Conservation (phyloP, 2,797 vertebrate species). For the Selene dorsalis region DNA sequence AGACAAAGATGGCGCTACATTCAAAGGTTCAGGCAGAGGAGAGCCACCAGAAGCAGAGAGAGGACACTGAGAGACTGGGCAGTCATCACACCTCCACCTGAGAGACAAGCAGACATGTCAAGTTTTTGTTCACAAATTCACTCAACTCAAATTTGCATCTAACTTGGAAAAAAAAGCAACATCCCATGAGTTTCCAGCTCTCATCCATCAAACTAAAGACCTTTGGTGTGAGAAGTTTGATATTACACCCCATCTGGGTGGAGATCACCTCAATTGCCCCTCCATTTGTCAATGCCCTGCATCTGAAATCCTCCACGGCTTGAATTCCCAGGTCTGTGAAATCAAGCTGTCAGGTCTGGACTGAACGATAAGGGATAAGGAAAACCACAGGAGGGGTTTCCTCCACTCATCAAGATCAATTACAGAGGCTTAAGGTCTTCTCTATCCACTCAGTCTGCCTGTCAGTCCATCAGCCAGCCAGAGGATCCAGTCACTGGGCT, state of each 20-base stretch:
- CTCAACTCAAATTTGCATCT: constrained; percentile 11
- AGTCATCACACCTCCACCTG: constrained; percentile 83
- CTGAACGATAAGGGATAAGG: constrained; percentile 70
- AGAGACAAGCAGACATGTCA: constrained; percentile 52
- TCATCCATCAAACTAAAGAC: constrained; percentile 53
- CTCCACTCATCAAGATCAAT: constrained; percentile 77
- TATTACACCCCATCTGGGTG: constrained; percentile 55
- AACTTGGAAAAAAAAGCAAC: not conserved
- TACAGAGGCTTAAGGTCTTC: constrained; percentile 71
- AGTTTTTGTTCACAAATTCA: not conserved
- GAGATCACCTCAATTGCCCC: constrained; percentile 61
- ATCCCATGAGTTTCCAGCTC: not conserved
- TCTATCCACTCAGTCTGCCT: constrained; percentile 51
- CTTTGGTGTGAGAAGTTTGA: constrained; percentile 41
- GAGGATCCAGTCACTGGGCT: constrained; percentile 62
- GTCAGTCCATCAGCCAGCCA: constrained; percentile 61
- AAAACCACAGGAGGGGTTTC: constrained; percentile 67
- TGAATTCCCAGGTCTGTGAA: constrained; percentile 70
- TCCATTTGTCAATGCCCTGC: constrained; percentile 68
- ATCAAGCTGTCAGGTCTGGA: constrained; percentile 78
- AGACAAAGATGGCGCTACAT: constrained; percentile 88
- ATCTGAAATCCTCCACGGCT: constrained; percentile 69
- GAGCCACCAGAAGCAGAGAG: constrained; percentile 84
- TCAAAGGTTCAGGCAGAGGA: constrained; percentile 91
- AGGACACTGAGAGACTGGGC: constrained; percentile 77